Evolutionary conservation across 1,140 invertebrate species (phyloP).

Genomic region (Tetramorium simillimum): DNA sequence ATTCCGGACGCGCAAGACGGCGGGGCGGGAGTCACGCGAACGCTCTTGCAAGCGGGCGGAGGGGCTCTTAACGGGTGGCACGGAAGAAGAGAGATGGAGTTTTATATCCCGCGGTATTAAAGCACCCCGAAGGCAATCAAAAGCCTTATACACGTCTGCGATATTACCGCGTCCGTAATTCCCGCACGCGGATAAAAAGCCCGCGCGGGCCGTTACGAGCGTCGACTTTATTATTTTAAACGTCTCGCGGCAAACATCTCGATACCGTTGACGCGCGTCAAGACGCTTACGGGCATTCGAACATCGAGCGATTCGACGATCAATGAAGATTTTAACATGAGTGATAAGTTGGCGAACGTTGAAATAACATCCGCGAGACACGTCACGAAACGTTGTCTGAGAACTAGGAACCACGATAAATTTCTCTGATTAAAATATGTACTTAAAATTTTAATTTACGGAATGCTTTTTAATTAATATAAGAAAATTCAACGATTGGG

Average conservation of each 20-base stretch:
- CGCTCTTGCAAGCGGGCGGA: neutral
- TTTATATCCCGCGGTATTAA: constrained; percentile 59
- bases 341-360: neutral
- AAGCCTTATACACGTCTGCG: constrained; percentile 30
- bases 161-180: constrained; percentile 54
- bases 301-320: neutral
- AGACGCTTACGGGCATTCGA: neutral
- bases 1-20: constrained; percentile 40
- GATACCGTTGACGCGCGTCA: neutral
- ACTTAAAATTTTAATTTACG: neutral
- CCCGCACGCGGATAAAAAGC: constrained; percentile 30
- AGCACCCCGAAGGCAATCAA: constrained; percentile 46
- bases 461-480: neutral
- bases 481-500: neutral
- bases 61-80: constrained; percentile 30
- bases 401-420: neutral
- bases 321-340: neutral
- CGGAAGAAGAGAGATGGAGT: constrained; percentile 46
- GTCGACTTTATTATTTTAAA: constrained; percentile 44
- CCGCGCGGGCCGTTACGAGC: neutral
- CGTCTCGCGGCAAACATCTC: neutral
- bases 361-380: neutral
- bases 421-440: neutral
- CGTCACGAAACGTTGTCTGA: neutral
- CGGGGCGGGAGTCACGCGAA: constrained; percentile 39